These are phyloP conservation scores for Phthorimaea operculella DNA, from an alignment of 1,140 invertebrate species.

Conservation along the genomic window DNA sequence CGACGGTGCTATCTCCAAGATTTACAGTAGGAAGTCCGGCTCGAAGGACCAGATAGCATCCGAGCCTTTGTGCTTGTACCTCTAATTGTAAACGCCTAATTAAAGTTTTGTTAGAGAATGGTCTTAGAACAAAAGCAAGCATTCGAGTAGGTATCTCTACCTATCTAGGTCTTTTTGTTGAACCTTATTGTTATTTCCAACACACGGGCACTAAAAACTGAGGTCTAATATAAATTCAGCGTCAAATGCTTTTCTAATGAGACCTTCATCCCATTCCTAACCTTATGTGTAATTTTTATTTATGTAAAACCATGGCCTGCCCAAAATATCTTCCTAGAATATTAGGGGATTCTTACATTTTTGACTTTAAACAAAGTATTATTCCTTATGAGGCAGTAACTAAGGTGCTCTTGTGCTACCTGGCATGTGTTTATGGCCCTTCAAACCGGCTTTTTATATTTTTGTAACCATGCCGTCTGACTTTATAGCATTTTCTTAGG, in stretches of 20 bases:
- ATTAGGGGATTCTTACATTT: too few relatives aligned
- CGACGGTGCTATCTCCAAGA: slow-evolving; percentile 37
- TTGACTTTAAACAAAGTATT: too few relatives aligned
- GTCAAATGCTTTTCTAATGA: too few relatives aligned
- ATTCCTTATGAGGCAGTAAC: too few relatives aligned
- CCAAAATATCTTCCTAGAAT: too few relatives aligned
- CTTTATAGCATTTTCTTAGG: not conserved
- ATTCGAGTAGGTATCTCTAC: not conserved
- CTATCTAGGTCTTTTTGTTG: not conserved
- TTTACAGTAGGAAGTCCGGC: slow-evolving; percentile 47
- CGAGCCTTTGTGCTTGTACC: slow-evolving; percentile 11
- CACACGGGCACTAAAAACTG: too few relatives aligned
- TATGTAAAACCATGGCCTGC: too few relatives aligned
- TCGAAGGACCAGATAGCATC: slow-evolving; percentile 31
- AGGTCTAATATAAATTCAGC: too few relatives aligned
- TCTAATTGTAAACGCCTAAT: slow-evolving; percentile 18
- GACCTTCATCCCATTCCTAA: too few relatives aligned
- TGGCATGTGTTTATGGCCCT: not conserved
- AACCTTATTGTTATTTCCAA: too few relatives aligned
- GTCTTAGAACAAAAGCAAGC: not conserved
- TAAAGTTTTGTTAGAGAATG: slow-evolving; percentile 13
- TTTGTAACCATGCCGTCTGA: not conserved
- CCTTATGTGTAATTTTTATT: too few relatives aligned
- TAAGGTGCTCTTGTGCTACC: not conserved
- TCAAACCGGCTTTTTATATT: not conserved